phyloP scores from a whole-genome alignment of 2,888 invertebrate genomes.

The Agrypnus murinus region DNA sequence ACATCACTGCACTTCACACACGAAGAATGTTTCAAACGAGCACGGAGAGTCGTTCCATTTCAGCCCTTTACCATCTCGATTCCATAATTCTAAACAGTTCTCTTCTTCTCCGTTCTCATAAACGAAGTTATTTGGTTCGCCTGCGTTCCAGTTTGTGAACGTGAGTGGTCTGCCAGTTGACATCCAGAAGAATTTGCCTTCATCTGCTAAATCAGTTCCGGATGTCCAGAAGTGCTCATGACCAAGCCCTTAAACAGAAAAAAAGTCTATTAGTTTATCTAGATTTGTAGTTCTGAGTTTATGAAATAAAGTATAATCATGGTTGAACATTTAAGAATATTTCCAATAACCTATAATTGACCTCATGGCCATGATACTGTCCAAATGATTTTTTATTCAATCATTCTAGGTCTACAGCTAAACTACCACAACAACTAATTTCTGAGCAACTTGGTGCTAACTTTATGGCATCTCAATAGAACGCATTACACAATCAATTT shows the following conservation, averaged over 20 bases:
- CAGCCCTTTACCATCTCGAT: conserved; percentile 92
- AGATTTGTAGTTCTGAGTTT: too few species aligned
- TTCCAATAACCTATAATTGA: too few species aligned
- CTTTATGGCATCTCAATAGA: too few species aligned
- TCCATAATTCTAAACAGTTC: conserved; percentile 93
- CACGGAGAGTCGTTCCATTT: conserved; percentile 97
- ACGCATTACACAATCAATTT: too few species aligned
- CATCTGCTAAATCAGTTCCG: conserved; percentile 92
- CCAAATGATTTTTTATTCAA: too few species aligned
- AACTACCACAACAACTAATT: too few species aligned
- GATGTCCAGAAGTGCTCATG: conserved; percentile 96
- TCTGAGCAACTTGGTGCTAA: too few species aligned
- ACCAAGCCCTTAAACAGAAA: conserved; percentile 80
- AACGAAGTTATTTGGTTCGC: conserved; percentile 95
- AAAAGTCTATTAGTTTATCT: conserved; percentile 1
- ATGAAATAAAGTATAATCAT: too few species aligned
- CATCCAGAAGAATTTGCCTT: conserved; percentile 95
- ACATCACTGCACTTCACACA: conserved; percentile 84
- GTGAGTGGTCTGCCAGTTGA: conserved; percentile 91
- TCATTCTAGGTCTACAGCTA: too few species aligned
- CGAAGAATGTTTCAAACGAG: conserved; percentile 94
- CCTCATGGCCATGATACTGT: too few species aligned
- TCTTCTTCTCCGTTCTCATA: conserved; percentile 96
- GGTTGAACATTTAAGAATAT: too few species aligned
- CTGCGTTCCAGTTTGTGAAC: conserved; percentile 95